phyloP scores from a whole-genome alignment of 2,888 invertebrate species.

The Syrista parreyssii region DNA sequence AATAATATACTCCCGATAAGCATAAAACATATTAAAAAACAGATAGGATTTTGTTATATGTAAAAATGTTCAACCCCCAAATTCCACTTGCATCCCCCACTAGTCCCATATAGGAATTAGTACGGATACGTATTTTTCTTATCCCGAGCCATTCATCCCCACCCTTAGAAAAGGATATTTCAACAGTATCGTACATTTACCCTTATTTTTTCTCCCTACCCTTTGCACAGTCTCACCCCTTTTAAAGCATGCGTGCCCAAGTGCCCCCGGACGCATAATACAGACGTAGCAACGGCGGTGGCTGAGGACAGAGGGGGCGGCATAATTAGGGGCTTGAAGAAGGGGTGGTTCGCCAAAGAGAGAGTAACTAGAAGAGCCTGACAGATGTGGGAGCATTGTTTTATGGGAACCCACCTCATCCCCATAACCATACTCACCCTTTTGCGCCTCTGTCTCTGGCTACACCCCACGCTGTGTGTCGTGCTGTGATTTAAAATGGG shows the following conservation, averaged over 20 bases:
- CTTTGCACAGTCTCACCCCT: conserved; percentile 25
- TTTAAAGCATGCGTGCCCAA: conserved; percentile 64
- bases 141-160: no score
- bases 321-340: conserved; percentile 63
- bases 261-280: conserved; percentile 64
- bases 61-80: no score
- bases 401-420: conserved; percentile 56
- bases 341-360: conserved; percentile 55
- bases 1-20: conserved; percentile 26
- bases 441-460: conserved; percentile 44
- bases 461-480: conserved; percentile 53
- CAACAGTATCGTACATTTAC: conserved; percentile 38
- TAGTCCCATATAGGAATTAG: no score
- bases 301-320: conserved; percentile 52
- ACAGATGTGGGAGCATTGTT: conserved; percentile 67
- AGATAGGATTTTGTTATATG: conserved; percentile 39
- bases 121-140: no score
- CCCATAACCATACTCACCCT: conserved; percentile 27
- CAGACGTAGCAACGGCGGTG: conserved; percentile 47
- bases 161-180: no score
- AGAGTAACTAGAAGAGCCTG: conserved; percentile 63
- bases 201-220: conserved; percentile 46
- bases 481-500: conserved; percentile 64
- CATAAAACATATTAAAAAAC: conserved; percentile 24
- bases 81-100: no score